A percentile compares a stretch with the other conserved stretches of the same genome.
phyloP scores from a whole-genome alignment of 1,140 invertebrate genomes.

The Drosophila repleta region DNA sequence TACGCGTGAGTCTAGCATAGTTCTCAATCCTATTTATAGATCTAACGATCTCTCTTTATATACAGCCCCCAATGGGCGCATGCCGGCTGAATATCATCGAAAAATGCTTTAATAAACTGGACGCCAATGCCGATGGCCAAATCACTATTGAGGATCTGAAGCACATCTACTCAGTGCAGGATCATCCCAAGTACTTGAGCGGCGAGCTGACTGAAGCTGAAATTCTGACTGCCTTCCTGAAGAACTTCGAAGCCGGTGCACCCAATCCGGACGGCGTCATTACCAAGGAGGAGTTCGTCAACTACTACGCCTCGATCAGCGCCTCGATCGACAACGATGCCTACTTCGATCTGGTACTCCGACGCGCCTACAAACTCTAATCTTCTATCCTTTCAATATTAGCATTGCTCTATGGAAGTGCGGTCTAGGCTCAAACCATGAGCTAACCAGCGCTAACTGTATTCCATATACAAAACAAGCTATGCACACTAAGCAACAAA shows the following conservation, averaged over 20 bases:
- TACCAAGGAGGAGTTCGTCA: constrained; percentile 95
- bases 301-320: constrained; percentile 96
- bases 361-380: constrained; percentile 94
- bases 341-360: constrained; percentile 97
- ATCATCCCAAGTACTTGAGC: constrained; percentile 88
- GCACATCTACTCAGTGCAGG: constrained; percentile 64
- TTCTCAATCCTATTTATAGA: background rate
- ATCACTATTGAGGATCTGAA: constrained; percentile 93
- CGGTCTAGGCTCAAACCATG: background rate
- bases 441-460: background rate
- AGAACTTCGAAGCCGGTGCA: constrained; percentile 92
- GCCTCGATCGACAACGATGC: constrained; percentile 96
- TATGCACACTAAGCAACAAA: constrained; percentile 9
- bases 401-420: background rate
- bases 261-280: constrained; percentile 91
- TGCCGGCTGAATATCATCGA: constrained; percentile 90
- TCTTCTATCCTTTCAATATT: constrained; percentile 1
- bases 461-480: background rate
- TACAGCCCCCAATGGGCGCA: constrained; percentile 93
- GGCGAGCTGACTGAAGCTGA: constrained; percentile 94
- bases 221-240: constrained; percentile 92
- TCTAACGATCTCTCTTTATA: background rate
- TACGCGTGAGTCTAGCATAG: constrained; percentile 89
- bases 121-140: constrained; percentile 92
- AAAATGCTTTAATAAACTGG: constrained; percentile 94